Base-by-base conservation (phyloP, 2,888 invertebrate genomes). In the Ischnura elegans region DNA sequence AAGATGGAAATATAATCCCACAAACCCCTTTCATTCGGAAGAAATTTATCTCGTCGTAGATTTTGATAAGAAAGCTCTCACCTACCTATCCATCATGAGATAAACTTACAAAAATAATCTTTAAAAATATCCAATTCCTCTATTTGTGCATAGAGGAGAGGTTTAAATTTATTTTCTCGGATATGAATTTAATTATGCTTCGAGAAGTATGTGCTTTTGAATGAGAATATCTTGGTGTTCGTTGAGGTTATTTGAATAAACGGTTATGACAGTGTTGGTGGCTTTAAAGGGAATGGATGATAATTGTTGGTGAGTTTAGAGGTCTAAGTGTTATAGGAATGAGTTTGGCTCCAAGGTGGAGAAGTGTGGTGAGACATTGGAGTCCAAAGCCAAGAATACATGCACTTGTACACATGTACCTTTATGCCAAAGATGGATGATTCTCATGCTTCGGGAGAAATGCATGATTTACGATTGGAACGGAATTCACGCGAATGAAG, bases 391-490 rank as follows among this genome's bases (percentile, higher is more conserved):
- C 76, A 36, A 29, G 76, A 76, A 76, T 76, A 76, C 16, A 76
- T 76, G 5, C 19, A 51, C 19, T 51, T 51, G 0, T 51, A 51
- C 19, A 51, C 19, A 51, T 10, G 19, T 51, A 51, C 19, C 13
- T 51, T 19, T 51, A 10, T 51, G 2, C 19, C 36, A 13, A 36
- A 76, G 76, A 76, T 76, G 76, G 76, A 76, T 76, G 76, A 76
- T 76, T 36, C 76, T 36, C 13, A 29, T 10, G 76, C 51, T 13
- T 1, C 76, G 36, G 76, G 36, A 21, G 76, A 76, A 76, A 76
- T 76, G 76, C 36, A 76, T 76, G 76, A 76, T 76, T 76, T 76
- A 76, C 76, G 76, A 76, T 76, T 76, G 76, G 36, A 76, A 36
- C 36, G 76, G 76, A 76, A 76, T 76, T 76, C 36, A 36, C n/a